Evolutionary conservation across 2,113 vertebrate genomes (phyloP).

Genomic region (Protobothrops flavoviridis): DNA sequence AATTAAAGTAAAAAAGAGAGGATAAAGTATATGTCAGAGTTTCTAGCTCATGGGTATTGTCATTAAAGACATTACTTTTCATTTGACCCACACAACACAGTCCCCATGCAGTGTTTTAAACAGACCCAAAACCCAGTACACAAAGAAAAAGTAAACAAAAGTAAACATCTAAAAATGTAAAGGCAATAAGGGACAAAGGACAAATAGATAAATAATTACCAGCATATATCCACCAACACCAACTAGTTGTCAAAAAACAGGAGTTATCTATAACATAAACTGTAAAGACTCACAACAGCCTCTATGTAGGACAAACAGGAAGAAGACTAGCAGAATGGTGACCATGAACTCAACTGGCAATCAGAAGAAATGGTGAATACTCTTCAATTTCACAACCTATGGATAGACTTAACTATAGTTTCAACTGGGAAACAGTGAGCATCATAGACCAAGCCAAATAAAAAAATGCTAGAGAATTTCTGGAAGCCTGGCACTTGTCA

Average conservation of each 20-base stretch:
- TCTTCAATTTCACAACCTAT: too few species aligned
- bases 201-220: background rate
- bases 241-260: background rate
- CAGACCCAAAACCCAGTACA: background rate
- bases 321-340: too few species aligned
- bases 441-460: background rate
- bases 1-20: background rate
- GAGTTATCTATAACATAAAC: too few species aligned
- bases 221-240: background rate
- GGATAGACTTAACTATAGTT: background rate
- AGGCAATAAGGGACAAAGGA: background rate
- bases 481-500: background rate
- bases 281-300: too few species aligned
- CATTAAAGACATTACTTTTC: background rate
- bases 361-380: too few species aligned
- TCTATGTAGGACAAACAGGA: too few species aligned
- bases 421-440: background rate
- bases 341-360: too few species aligned
- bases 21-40: background rate
- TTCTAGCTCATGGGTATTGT: background rate
- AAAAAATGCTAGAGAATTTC: background rate
- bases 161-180: background rate
- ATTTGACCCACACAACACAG: background rate
- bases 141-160: background rate
- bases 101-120: background rate